A percentile compares a stretch with the other conserved stretches of the same genome.
Conservation (phyloP, 2,888 invertebrate genomes). For the Bhutanitis thaidina region DNA sequence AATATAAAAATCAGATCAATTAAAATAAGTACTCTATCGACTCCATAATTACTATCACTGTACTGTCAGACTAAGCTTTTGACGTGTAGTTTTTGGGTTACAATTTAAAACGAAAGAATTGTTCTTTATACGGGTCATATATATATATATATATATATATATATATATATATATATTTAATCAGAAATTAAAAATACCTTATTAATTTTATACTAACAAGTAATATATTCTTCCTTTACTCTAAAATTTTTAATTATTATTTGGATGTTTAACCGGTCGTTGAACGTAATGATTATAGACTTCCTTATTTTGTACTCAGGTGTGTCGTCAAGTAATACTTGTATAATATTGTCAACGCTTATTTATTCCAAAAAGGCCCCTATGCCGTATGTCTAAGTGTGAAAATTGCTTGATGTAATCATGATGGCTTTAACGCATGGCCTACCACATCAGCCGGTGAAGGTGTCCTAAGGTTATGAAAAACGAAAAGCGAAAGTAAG, state of each 20-base stretch:
- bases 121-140: no score
- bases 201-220: no score
- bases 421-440: constrained; percentile 18
- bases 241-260: background rate
- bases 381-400: constrained; percentile 9
- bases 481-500: constrained; percentile 66
- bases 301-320: constrained; percentile 12
- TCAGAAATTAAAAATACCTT: no score
- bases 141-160: no score
- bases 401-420: constrained; percentile 1
- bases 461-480: constrained; percentile 56
- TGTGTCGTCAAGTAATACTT: constrained; percentile 14
- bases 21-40: no score
- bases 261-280: constrained; percentile 3
- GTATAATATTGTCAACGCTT: background rate
- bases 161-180: no score
- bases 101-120: no score
- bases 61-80: no score
- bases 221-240: background rate
- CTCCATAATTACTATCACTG: no score
- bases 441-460: constrained; percentile 23
- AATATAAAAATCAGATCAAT: no score
- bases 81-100: no score
- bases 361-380: background rate
- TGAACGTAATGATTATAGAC: constrained; percentile 14